Conservation (phyloP, 2,113 vertebrate genomes). For the Thalassarche chlororhynchos region DNA sequence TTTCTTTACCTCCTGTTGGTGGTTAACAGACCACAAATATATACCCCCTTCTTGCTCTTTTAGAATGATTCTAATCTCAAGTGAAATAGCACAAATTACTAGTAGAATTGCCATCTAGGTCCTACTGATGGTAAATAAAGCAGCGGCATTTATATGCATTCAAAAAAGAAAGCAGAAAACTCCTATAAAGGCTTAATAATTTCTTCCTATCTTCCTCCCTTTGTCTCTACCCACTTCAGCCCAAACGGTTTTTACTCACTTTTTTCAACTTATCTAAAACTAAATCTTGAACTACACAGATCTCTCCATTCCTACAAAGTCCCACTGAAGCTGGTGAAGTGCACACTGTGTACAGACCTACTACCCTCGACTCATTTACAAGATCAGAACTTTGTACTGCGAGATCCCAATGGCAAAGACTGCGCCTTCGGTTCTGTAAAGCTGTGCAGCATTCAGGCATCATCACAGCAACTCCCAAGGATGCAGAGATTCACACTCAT, state of each 20-base stretch:
- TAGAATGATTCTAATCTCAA: not conserved
- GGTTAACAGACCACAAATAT: not conserved
- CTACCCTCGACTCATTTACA: fast-evolving
- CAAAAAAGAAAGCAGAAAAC: not conserved
- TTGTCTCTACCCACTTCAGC: not conserved
- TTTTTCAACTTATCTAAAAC: not conserved
- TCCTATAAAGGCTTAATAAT: not conserved
- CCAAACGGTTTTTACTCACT: not conserved
- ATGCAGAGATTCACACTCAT: not conserved
- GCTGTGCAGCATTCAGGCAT: not conserved
- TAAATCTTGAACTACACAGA: not conserved
- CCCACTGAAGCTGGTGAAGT: fast-evolving
- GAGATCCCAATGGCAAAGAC: fast-evolving
- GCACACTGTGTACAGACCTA: fast-evolving
- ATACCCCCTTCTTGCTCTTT: not conserved
- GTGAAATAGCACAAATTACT: not conserved
- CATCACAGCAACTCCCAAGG: not conserved
- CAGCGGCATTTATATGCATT: not conserved
- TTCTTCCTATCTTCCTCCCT: not conserved
- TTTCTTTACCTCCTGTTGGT: not conserved
- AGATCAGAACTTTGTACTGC: fast-evolving
- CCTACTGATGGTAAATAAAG: not conserved
- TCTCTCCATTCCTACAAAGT: not conserved
- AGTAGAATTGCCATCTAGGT: not conserved
- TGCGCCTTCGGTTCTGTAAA: fast-evolving